Percentiles rank a stretch among this genome's conserved stretches.
Evolutionary conservation across 2,888 invertebrate genomes (phyloP).

Genomic region (Rhagonycha lutea): DNA sequence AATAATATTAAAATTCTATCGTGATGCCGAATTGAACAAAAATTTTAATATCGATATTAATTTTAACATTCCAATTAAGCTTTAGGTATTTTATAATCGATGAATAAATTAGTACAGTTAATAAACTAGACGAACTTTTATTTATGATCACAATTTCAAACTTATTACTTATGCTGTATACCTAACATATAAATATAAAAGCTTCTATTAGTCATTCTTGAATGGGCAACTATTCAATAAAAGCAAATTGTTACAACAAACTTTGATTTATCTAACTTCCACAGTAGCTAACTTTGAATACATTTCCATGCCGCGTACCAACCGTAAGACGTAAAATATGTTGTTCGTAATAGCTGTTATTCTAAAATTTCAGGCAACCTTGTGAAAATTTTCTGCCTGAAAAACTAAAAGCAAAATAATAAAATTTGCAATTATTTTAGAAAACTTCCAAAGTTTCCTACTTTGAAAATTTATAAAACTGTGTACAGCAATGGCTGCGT

Average conservation of each 20-base stretch:
- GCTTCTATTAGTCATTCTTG: conserved; percentile 3
- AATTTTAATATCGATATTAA: neutral
- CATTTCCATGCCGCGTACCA: conserved; percentile 2
- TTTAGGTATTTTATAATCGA: conserved; percentile 1
- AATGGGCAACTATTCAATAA: conserved; percentile 6
- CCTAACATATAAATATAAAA: neutral
- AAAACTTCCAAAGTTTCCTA: neutral
- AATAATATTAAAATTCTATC: neutral
- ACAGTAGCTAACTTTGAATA: conserved; percentile 9
- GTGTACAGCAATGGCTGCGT: neutral
- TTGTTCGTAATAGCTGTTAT: neutral
- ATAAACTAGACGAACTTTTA: neutral
- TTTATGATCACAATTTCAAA: conserved; percentile 6
- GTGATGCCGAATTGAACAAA: neutral
- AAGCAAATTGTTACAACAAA: conserved; percentile 13
- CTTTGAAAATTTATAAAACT: neutral
- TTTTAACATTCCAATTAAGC: neutral
- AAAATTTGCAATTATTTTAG: neutral
- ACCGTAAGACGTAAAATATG: neutral
- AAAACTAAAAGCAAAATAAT: neutral
- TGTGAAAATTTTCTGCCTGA: neutral
- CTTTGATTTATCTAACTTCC: conserved; percentile 7
- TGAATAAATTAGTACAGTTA: conserved; percentile 1
- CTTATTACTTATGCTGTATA: conserved; percentile 7
- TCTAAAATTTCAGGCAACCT: neutral